A percentile compares a stretch with the other conserved stretches of the same genome.
Conservation (phyloP, 2,113 vertebrate species). For the Oreocharis arfaki region DNA sequence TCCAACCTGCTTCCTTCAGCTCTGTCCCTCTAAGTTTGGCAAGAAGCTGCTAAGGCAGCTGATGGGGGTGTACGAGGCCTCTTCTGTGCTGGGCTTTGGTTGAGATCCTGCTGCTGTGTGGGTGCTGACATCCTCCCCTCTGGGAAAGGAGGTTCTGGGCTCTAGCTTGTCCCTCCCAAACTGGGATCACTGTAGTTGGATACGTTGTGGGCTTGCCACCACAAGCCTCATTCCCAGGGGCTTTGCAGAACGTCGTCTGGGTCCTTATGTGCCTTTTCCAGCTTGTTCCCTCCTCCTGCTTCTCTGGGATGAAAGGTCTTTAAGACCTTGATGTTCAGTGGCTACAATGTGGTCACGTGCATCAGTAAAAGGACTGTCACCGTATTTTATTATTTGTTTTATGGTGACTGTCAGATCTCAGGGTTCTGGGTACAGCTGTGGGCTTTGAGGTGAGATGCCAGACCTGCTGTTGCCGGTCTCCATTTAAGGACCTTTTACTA, state of each 20-base stretch:
- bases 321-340: neutral
- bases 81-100: neutral
- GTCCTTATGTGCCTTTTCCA: neutral
- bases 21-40: neutral
- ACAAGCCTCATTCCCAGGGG: neutral
- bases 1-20: neutral
- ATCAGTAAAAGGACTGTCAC: neutral
- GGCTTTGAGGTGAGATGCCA: neutral
- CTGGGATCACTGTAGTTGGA: accelerated
- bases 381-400: neutral
- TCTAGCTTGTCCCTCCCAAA: neutral
- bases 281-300: neutral
- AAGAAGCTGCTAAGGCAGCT: neutral
- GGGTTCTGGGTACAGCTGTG: neutral
- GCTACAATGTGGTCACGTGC: accelerated
- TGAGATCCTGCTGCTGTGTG: neutral
- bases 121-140: neutral
- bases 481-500: neutral
- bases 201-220: accelerated
- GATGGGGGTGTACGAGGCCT: neutral
- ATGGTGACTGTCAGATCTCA: too few species aligned
- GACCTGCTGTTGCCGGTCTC: neutral
- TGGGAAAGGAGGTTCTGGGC: neutral
- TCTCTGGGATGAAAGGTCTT: neutral
- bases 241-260: neutral